Conservation (phyloP, 2,888 invertebrate species). For the Chrysolina haemoptera region DNA sequence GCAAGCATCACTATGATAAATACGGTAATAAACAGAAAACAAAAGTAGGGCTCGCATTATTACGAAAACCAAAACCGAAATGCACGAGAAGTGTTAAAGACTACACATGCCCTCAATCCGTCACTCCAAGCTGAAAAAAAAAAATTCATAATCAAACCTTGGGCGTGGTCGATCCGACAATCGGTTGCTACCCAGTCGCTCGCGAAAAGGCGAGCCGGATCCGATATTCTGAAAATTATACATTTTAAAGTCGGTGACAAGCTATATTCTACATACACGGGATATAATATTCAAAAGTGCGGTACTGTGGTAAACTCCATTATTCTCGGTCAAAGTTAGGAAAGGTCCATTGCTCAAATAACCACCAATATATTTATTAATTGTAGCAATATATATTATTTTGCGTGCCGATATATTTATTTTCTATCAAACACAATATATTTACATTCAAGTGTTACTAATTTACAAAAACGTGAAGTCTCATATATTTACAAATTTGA, state of each 20-base stretch:
- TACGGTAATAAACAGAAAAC: slow-evolving; percentile 46
- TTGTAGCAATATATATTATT: no score
- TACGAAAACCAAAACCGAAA: slow-evolving; percentile 40
- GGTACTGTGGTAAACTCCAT: background rate
- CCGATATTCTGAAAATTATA: slow-evolving; percentile 73
- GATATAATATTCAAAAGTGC: background rate
- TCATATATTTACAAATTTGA: no score
- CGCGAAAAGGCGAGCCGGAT: slow-evolving; percentile 88
- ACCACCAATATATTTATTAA: no score
- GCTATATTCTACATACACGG: background rate
- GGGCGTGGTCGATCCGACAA: slow-evolving; percentile 86
- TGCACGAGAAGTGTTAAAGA: slow-evolving; percentile 37
- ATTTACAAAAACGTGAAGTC: no score
- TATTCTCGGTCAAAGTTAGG: background rate
- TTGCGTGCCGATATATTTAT: no score
- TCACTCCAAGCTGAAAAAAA: slow-evolving; percentile 62
- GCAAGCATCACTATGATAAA: slow-evolving; percentile 57
- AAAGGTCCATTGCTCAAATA: background rate
- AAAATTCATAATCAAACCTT: slow-evolving; percentile 73
- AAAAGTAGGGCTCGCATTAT: background rate
- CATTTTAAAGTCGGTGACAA: background rate
- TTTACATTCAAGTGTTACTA: no score
- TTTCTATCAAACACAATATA: no score
- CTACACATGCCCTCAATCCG: slow-evolving; percentile 57
- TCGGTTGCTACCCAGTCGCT: slow-evolving; percentile 90